Conservation (phyloP, 2,797 vertebrate genomes). For the Halcyon smyrnensis region DNA sequence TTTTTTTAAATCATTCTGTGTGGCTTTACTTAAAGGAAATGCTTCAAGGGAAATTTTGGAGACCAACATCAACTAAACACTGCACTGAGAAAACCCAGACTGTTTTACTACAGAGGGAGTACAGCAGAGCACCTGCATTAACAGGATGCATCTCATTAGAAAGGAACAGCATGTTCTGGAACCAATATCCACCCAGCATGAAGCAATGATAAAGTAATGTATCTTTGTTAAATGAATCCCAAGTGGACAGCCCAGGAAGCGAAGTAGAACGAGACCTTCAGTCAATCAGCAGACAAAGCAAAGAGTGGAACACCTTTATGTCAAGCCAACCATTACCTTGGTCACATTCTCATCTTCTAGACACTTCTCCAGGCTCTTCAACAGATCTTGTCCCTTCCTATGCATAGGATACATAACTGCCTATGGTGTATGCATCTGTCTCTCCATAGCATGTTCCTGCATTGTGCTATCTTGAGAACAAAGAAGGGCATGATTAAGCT, state of each 20-base stretch:
- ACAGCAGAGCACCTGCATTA: neutral
- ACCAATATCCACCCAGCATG: neutral
- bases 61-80: neutral
- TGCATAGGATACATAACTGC: neutral
- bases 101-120: neutral
- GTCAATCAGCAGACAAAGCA: neutral
- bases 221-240: neutral
- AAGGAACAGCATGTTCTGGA: neutral
- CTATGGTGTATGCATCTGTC: neutral
- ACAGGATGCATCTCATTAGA: neutral
- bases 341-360: neutral
- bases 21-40: neutral
- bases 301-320: neutral
- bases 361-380: neutral
- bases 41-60: neutral
- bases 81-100: neutral
- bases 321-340: neutral
- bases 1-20: neutral
- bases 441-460: neutral
- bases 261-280: neutral
- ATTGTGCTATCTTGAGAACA: neutral
- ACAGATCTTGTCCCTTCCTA: neutral
- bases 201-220: neutral
- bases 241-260: neutral
- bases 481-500: neutral